A percentile compares a stretch with the other conserved stretches of the same genome.
Evolutionary conservation across 1,140 invertebrate species (phyloP).

Genomic region (Trichonephila clavata): DNA sequence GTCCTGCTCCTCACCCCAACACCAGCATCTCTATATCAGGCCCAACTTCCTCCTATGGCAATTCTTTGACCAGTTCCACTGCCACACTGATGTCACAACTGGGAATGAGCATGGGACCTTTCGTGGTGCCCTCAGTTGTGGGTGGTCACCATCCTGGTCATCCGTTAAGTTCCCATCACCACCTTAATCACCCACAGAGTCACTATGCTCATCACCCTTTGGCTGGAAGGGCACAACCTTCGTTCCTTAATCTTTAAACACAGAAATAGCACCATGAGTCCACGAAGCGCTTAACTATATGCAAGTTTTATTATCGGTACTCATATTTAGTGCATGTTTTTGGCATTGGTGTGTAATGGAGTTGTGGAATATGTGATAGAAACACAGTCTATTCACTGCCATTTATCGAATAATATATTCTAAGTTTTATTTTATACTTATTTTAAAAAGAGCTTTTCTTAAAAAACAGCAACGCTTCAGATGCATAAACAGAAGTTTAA

Average conservation of each 20-base stretch:
- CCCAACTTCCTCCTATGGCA: slow-evolving; percentile 56
- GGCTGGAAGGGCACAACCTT: slow-evolving; percentile 59
- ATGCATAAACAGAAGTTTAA: no score
- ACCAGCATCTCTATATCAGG: slow-evolving; percentile 46
- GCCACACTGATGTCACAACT: slow-evolving; percentile 68
- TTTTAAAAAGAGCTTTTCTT: neutral
- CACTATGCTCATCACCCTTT: slow-evolving; percentile 70
- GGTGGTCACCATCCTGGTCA: slow-evolving; percentile 56
- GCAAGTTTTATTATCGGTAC: neutral
- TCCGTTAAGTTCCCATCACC: slow-evolving; percentile 49
- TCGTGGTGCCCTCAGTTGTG: slow-evolving; percentile 63
- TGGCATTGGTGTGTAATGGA: neutral
- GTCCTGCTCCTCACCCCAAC: slow-evolving; percentile 67
- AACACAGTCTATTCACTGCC: neutral
- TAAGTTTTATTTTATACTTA: neutral
- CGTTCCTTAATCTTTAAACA: slow-evolving; percentile 68
- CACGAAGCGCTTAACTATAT: neutral
- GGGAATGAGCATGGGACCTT: slow-evolving; percentile 73
- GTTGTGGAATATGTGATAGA: neutral
- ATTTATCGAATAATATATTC: neutral
- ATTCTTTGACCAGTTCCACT: slow-evolving; percentile 56
- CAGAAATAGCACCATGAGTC: slow-evolving; percentile 66
- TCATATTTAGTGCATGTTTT: neutral
- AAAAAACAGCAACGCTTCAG: no score
- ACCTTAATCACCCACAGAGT: slow-evolving; percentile 53